These are phyloP conservation scores for Leucophenga maculata DNA, from an alignment of 2,888 invertebrate genomes.

Conservation along the genomic window DNA sequence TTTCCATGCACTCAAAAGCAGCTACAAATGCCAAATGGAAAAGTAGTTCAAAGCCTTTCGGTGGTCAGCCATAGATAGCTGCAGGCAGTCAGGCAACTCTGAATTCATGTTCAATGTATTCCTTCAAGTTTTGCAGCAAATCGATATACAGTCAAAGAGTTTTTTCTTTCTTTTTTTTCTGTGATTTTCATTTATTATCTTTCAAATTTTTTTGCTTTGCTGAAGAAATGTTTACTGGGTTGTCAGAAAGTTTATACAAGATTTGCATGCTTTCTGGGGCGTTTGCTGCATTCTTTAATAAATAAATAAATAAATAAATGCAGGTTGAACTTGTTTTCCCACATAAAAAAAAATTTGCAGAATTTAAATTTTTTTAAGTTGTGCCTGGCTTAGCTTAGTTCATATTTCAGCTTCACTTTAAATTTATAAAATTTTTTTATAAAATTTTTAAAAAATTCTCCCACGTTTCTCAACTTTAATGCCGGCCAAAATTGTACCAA, in stretches of 20 bases:
- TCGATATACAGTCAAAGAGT: not conserved
- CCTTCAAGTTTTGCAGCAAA: not conserved
- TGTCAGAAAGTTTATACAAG: constrained; percentile 45
- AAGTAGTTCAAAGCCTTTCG: constrained; percentile 23
- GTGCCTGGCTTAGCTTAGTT: not conserved
- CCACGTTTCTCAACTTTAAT: constrained; percentile 53
- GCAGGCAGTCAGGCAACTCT: not conserved
- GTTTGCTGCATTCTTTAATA: constrained; percentile 31
- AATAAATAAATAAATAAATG: constrained; percentile 32
- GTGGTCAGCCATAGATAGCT: constrained; percentile 8
- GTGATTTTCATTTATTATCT: constrained; percentile 35
- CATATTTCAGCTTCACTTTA: not conserved
- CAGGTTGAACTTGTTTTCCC: constrained; percentile 57
- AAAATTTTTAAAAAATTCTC: constrained; percentile 34
- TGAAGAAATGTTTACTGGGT: constrained; percentile 22
- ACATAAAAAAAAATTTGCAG: constrained; percentile 53
- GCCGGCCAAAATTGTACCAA: constrained; percentile 42
- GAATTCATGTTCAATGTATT: not conserved
- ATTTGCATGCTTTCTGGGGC: constrained; percentile 47
- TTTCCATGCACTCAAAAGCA: not conserved
- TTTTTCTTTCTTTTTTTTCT: constrained; percentile 10
- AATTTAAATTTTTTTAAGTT: too few species aligned
- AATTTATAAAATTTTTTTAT: too few species aligned
- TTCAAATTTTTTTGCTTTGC: not conserved
- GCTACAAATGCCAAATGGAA: not conserved